Evolutionary conservation across 2,113 vertebrate species (phyloP).

Genomic region (Microtus richardsoni): DNA sequence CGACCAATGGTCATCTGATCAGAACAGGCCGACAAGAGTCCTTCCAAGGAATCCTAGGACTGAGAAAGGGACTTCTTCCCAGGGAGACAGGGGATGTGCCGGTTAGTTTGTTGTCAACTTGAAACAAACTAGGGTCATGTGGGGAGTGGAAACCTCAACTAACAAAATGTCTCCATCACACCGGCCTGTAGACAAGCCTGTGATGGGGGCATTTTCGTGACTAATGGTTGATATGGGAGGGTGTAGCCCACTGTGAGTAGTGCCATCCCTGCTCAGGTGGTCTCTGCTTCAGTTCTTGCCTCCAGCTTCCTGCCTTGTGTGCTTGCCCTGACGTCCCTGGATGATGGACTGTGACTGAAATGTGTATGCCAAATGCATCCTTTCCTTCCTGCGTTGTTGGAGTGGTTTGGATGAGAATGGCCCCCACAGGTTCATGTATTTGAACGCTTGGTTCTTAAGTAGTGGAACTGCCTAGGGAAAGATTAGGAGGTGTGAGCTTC

Average conservation of each 20-base stretch:
- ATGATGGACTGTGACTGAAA: neutral
- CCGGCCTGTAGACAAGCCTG: neutral
- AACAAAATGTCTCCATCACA: neutral
- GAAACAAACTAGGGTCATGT: neutral
- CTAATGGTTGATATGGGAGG: no score
- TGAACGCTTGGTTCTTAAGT: neutral
- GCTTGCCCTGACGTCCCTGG: neutral
- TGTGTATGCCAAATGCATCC: neutral
- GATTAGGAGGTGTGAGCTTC: neutral
- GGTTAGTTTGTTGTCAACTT: neutral
- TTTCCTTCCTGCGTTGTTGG: neutral
- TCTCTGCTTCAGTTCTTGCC: neutral
- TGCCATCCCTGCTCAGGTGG: no score
- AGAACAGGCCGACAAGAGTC: neutral
- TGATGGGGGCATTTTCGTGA: no score
- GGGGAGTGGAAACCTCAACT: neutral
- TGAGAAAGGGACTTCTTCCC: neutral
- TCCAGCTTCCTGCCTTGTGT: neutral
- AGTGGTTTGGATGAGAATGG: neutral
- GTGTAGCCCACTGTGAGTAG: no score
- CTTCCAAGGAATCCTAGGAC: neutral
- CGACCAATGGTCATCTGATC: neutral
- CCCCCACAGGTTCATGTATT: neutral
- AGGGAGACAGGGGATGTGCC: neutral
- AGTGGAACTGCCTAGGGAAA: neutral